phyloP scores from a whole-genome alignment of 1,140 invertebrate genomes.

The silkworm (Bombyx mori) region ASM3026992v2 NC_085123.1:3151501-3152000 shows the following conservation, averaged over 20 bases:
- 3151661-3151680: constrained; percentile 81
- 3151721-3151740: constrained; percentile 97
- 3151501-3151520: constrained; percentile 98
- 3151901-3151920: constrained; percentile 79
- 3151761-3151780: constrained; percentile 99
- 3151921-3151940: constrained; percentile 80
- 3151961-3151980: constrained; percentile 84
- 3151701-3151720: constrained; percentile 76
- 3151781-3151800: constrained; percentile 97
- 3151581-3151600: constrained; percentile 85
- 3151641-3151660: constrained; percentile 86
- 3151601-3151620: constrained; percentile 83
- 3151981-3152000: constrained; percentile 84
- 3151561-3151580: constrained; percentile 94
- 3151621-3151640: constrained; percentile 87
- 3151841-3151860: constrained; percentile 75
- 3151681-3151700: constrained; percentile 83
- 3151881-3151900: constrained; percentile 83
- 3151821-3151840: constrained; percentile 80
- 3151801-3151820: constrained; percentile 98
- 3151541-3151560: constrained; percentile 93
- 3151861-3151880: constrained; percentile 84
- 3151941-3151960: constrained; percentile 87
- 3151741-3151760: constrained; percentile 98
- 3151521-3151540: constrained; percentile 98